Evolutionary conservation across 2,888 invertebrate genomes (phyloP), one percentile per base, ranked within the genome.

Genomic region (Polydrusus pterygomalis): DNA sequence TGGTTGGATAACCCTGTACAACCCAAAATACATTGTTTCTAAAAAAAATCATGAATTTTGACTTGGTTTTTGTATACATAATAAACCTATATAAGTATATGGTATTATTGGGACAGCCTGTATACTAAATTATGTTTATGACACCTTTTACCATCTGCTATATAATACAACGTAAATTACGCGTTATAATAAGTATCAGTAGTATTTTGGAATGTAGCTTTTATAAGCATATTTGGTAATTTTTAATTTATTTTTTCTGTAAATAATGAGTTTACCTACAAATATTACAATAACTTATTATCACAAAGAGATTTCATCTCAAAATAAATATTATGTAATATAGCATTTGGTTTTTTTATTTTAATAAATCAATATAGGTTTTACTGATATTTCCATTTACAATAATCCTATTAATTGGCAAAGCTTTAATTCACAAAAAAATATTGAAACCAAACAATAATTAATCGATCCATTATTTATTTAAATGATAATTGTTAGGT

Each of bases 351-450:
- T 43, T 43, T 43, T n/a, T 43, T 13, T n/a, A n/a, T 43, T 43
- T 43, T n/a, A n/a, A 43, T 43, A 43, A 43, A 43, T 43, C 43
- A 43, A 43, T 43, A n/a, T 43, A 43, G 7, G n/a, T n/a, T n/a
- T n/a, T 30, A 30, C 10, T 43, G 11, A 10, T 43, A 43, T 43
- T 43, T n/a, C 2, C 6, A n/a, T 6, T 43, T n/a, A 43, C n/a
- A 25, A 25, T 25, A 25, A 25, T 5, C 5, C 1, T 25, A 25
- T 3, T 25, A 3, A 25, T 25, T 25, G 25, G 1, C 25, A 1
- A 43, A 43, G 43, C 43, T 43, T 43, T 43, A 43, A 43, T 6
- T 34, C 8, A 34, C 34, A 13, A n/a, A 43, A 43, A 1, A 3
- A 43, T 43, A 25, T 25, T 1, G 25, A 25, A 25, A 1, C 25